Conservation (phyloP, 2,888 invertebrate species). For the Limnephilus rhombicus region DNA sequence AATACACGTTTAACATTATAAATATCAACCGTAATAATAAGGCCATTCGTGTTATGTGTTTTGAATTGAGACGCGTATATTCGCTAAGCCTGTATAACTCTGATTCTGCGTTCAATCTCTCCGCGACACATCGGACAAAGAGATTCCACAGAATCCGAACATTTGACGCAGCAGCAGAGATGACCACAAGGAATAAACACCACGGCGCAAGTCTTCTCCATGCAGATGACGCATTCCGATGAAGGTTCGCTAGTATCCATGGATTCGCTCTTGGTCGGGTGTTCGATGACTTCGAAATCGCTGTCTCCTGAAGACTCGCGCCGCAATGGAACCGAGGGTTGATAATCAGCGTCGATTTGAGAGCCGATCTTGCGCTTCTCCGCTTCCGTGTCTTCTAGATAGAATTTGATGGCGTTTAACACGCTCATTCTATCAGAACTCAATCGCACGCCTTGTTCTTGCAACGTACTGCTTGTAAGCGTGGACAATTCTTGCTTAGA, state of each 20-base stretch:
- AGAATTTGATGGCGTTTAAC: conserved; percentile 80
- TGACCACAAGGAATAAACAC: conserved; percentile 94
- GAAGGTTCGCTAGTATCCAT: conserved; percentile 69
- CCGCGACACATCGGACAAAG: conserved; percentile 90
- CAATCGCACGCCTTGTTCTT: conserved; percentile 78
- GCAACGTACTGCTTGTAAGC: conserved; percentile 78
- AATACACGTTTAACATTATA: not conserved
- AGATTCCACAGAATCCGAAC: conserved; percentile 79
- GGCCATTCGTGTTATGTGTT: conserved; percentile 23
- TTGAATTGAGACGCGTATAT: not conserved
- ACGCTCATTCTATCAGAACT: conserved; percentile 80
- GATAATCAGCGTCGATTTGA: not conserved
- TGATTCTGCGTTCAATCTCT: conserved; percentile 83
- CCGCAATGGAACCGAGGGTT: conserved; percentile 49
- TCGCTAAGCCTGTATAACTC: conserved; percentile 77
- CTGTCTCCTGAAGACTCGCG: not conserved
- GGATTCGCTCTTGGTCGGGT: not conserved
- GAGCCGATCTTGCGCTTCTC: conserved; percentile 66
- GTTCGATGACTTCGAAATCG: not conserved
- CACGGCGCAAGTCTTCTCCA: conserved; percentile 84
- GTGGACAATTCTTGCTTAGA: conserved; percentile 76
- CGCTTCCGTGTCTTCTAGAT: conserved; percentile 73
- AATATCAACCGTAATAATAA: conserved; percentile 25
- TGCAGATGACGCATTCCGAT: conserved; percentile 90
- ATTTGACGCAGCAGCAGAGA: conserved; percentile 87